Conservation (phyloP, 2,113 vertebrate genomes). For the Sturnira hondurensis region DNA sequence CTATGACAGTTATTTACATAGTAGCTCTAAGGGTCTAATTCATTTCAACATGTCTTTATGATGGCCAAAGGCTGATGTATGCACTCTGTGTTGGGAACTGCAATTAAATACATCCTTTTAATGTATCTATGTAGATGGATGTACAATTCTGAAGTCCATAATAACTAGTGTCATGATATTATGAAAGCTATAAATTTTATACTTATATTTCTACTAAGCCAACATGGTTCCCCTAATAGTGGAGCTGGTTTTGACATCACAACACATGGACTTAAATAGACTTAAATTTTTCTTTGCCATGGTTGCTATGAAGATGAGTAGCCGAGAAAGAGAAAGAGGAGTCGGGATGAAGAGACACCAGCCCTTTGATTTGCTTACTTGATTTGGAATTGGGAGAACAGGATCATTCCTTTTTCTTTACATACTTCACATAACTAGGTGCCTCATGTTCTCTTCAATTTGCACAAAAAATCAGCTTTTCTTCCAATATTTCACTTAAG, state of each 20-base stretch:
- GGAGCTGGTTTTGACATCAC: not conserved
- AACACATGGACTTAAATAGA: not conserved
- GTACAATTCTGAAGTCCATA: constrained; percentile 3
- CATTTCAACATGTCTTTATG: not conserved
- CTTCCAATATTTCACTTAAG: not conserved
- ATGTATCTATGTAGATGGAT: not conserved
- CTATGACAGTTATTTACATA: not conserved
- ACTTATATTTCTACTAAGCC: not conserved
- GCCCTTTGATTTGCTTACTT: not conserved
- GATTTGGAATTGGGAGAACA: not conserved
- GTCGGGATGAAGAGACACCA: not conserved
- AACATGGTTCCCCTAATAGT: not conserved
- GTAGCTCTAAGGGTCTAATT: not conserved
- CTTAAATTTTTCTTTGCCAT: not conserved
- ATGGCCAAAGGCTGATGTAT: not conserved
- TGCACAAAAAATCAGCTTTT: not conserved
- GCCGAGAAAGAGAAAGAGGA: not conserved
- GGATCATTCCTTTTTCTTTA: not conserved
- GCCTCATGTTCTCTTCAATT: not conserved
- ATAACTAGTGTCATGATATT: not conserved
- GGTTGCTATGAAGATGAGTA: constrained; percentile 11
- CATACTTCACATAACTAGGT: not conserved
- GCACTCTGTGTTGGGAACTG: not conserved
- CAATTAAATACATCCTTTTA: constrained; percentile 28
- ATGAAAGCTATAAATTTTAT: not conserved